These are phyloP conservation scores for Enoplolaimus lenunculus DNA, from an alignment of 2,888 invertebrate species.

Conservation along the genomic window DNA sequence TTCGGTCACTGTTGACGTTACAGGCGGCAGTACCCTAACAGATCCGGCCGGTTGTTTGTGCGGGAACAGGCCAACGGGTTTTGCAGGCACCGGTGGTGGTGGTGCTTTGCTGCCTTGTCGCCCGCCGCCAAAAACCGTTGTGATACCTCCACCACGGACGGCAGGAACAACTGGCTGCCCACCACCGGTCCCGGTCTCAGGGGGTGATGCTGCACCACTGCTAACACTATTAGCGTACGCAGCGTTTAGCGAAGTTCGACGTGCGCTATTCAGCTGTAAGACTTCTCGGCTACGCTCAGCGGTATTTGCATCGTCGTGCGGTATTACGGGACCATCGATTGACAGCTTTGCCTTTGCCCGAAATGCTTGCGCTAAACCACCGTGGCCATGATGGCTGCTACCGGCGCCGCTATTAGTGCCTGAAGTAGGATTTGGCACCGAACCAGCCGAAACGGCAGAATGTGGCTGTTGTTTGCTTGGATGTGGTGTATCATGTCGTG, in stretches of 20 bases:
- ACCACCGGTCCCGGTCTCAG: too few species aligned
- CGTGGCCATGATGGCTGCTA: not conserved
- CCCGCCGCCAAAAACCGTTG: too few species aligned
- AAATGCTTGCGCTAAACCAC: not conserved
- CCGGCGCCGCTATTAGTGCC: not conserved
- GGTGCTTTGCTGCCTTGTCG: not conserved
- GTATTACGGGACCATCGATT: not conserved
- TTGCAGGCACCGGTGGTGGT: conserved; percentile 20
- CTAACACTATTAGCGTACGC: too few species aligned
- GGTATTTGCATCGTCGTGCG: not conserved
- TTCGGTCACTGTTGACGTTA: too few species aligned
- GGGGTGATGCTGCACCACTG: not conserved
- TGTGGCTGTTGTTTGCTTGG: conserved; percentile 53
- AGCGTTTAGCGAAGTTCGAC: not conserved
- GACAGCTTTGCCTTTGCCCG: not conserved
- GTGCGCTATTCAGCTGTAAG: not conserved
- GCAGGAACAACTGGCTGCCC: too few species aligned
- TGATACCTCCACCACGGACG: too few species aligned
- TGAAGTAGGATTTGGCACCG: too few species aligned
- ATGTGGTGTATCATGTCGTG: conserved; percentile 74
- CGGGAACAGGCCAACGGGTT: conserved; percentile 24
- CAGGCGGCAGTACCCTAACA: not conserved
- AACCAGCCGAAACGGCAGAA: not conserved
- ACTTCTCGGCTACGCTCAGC: not conserved
- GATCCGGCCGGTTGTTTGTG: conserved; percentile 28